Base-by-base conservation (phyloP, 2,797 vertebrate species). In the Etheostoma nigrum region DNA sequence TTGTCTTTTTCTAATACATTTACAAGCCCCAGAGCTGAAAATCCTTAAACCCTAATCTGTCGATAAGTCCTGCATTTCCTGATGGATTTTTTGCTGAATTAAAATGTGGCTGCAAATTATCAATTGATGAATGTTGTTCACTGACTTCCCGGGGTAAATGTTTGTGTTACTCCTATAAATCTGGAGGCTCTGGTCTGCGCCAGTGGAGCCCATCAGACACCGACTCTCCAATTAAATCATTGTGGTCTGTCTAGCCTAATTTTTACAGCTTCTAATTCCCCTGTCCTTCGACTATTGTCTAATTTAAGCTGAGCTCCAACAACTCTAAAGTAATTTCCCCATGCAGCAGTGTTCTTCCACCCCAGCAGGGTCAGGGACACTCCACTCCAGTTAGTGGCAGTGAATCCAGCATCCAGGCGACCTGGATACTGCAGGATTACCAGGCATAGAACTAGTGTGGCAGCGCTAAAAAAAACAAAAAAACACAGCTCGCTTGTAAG, bases 401-500 rank as follows among this genome's bases (percentile, higher is more conserved):
- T 78, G 79, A 89, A 84, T 85, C 82, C 84, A 85, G 82, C 67
- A 63, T 89, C 80, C 81, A 69, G 66, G 74, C 60, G 69, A 84
- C 83, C 87, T 88, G 83, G 90, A 84, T 77, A 68, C 83, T 71
- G 83, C 79, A 86, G 86, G 85, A 93, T 83, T 83, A 91, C 59
- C 84, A 85, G 74, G 63, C 84, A 86, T 78, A 79, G 85, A 91
- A 81, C 76, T 86, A 88, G 89, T 89, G 85, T 83, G 86, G 90
- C 91, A 91, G 91, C 87, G 83, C 90, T 81, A 83, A 85, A 88
- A 40, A 40, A 40, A 40, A 40, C 1, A 15, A 83, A 78, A 74
- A 52, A 88, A 65, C 84, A 91, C 88, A 94, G 91, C 94, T 95
- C 87, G 93, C 93, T 95, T 94, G 94, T 95, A 95, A 95, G 94